phyloP scores from a whole-genome alignment of 1,140 invertebrate genomes.

The Holcopasites calliopsidis region DNA sequence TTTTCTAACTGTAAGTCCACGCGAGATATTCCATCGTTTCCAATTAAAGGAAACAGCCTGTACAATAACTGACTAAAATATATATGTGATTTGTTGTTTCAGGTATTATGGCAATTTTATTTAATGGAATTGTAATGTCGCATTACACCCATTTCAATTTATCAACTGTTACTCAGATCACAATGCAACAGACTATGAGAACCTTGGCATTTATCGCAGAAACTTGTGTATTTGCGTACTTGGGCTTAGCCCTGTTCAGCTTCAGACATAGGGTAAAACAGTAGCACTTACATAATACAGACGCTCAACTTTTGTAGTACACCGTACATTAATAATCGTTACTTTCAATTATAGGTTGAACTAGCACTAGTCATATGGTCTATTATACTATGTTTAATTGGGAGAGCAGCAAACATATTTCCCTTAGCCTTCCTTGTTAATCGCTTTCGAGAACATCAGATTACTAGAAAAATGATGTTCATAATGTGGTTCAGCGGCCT shows the following conservation, averaged over 20 bases:
- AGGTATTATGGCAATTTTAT: conserved; percentile 99
- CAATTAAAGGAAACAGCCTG: too few species aligned
- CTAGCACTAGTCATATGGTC: conserved; percentile 95
- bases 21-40: too few species aligned
- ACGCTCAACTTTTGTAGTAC: conserved; percentile 5
- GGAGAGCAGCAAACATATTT: conserved; percentile 98
- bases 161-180: conserved; percentile 98
- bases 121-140: conserved; percentile 99
- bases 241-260: conserved; percentile 98
- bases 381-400: conserved; percentile 94
- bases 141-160: conserved; percentile 99
- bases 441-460: conserved; percentile 97
- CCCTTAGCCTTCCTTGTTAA: conserved; percentile 96
- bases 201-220: conserved; percentile 98
- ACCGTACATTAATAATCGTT: not conserved
- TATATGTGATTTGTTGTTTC: conserved; percentile 60
- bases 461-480: conserved; percentile 99
- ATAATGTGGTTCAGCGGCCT: conserved; percentile 99
- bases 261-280: conserved; percentile 87
- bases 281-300: not conserved
- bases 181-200: conserved; percentile 99
- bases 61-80: too few species aligned
- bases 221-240: conserved; percentile 99
- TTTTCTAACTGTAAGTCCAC: too few species aligned
- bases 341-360: conserved; percentile 80